Conservation (phyloP, 2,797 vertebrate species). For the Euphonia xanthogaster region DNA sequence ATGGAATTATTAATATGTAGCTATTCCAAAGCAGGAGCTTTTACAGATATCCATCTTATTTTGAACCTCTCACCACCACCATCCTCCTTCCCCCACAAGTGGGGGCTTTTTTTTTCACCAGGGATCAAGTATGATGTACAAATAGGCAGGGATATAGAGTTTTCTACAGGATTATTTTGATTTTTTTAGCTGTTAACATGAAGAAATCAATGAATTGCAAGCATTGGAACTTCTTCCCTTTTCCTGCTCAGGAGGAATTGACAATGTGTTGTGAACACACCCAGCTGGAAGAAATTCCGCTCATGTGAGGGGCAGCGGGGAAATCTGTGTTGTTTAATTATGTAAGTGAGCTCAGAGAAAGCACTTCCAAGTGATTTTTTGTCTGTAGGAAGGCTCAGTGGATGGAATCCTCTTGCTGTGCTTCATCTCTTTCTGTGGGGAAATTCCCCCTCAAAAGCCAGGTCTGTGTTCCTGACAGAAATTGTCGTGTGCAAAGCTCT, state of each 20-base stretch:
- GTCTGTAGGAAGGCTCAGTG: background rate
- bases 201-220: background rate
- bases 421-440: background rate
- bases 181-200: background rate
- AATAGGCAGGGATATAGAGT: background rate
- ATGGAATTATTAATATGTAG: background rate
- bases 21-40: background rate
- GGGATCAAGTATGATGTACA: fast-evolving
- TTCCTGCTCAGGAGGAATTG: background rate
- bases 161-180: background rate
- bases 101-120: background rate
- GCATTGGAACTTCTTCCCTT: background rate
- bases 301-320: background rate
- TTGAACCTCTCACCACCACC: background rate
- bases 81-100: too few species aligned
- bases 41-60: background rate
- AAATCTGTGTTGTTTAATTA: background rate
- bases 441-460: background rate
- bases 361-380: background rate
- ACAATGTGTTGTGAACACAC: background rate
- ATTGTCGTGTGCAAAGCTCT: background rate
- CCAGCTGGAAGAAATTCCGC: background rate
- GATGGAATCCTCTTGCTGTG: background rate
- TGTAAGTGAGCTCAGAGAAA: background rate
- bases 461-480: background rate